Evolutionary conservation across 2,888 invertebrate species (phyloP).

Genomic region (Plagiodera versicolora): DNA sequence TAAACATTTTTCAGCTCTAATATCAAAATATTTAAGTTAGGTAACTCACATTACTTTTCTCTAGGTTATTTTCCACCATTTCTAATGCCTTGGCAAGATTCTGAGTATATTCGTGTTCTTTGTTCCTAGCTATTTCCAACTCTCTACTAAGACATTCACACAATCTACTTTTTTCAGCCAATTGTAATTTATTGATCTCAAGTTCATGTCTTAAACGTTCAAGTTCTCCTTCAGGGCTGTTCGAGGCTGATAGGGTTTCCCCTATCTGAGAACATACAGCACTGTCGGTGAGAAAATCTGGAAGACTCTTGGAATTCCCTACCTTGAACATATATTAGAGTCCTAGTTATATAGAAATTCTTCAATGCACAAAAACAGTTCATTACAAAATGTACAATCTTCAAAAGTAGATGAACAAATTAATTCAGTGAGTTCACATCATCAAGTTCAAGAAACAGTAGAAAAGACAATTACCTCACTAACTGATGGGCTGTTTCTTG

Average conservation of each 20-base stretch:
- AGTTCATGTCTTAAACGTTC: conserved; percentile 61
- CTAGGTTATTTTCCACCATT: conserved; percentile 62
- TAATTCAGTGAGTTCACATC: not conserved
- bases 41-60: conserved; percentile 59
- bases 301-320: conserved; percentile 62
- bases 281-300: conserved; percentile 73
- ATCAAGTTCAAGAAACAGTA: not conserved
- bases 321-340: conserved; percentile 48
- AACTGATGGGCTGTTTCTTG: conserved; percentile 25
- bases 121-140: conserved; percentile 57
- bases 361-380: too few relatives aligned
- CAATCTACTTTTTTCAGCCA: conserved; percentile 58
- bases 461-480: too few relatives aligned
- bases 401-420: not conserved
- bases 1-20: too few relatives aligned
- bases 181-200: conserved; percentile 58
- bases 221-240: conserved; percentile 48
- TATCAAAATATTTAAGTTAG: not conserved
- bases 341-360: too few relatives aligned
- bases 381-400: too few relatives aligned
- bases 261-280: conserved; percentile 56
- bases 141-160: conserved; percentile 60
- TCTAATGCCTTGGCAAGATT: conserved; percentile 61
- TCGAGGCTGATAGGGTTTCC: conserved; percentile 35
- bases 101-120: conserved; percentile 59